These are phyloP conservation scores for Eriocheir sinensis DNA, from an alignment of 1,140 invertebrate genomes.

Conservation along the genomic window DNA sequence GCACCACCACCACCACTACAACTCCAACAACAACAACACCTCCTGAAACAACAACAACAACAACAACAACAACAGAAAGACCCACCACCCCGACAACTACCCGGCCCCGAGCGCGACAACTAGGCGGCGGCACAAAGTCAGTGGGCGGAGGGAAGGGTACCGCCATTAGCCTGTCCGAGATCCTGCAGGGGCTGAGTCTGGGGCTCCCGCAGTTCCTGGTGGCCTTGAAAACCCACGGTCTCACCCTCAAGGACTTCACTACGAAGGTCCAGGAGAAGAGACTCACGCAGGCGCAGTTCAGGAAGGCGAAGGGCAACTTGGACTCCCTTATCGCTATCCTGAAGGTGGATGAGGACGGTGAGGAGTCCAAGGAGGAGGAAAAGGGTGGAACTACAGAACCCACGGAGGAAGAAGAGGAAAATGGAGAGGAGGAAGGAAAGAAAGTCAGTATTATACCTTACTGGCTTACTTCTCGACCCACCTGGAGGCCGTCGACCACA, in stretches of 20 bases:
- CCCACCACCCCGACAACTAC: background rate
- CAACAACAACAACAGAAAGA: background rate
- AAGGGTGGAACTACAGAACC: background rate
- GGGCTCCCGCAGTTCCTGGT: slow-evolving; percentile 76
- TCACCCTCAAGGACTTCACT: slow-evolving; percentile 73
- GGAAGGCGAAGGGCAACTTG: slow-evolving; percentile 64
- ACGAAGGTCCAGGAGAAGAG: slow-evolving; percentile 57
- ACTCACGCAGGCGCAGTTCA: slow-evolving; percentile 70
- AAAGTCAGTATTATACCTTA: slow-evolving; percentile 34
- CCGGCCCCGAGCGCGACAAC: background rate
- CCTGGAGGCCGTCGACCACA: slow-evolving; percentile 61
- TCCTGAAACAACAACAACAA: background rate
- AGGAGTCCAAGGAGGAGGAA: background rate
- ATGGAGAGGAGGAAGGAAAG: background rate
- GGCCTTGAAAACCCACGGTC: slow-evolving; percentile 69
- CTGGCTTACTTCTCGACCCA: slow-evolving; percentile 57
- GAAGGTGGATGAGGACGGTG: background rate
- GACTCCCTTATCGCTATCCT: slow-evolving; percentile 57
- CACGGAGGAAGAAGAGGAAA: background rate
- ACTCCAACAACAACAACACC: background rate
- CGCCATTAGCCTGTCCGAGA: slow-evolving; percentile 75
- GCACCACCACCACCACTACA: background rate
- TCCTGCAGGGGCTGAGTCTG: slow-evolving; percentile 73
- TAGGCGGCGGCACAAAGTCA: background rate
- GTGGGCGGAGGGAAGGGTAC: background rate